Percentiles rank a stretch among this genome's conserved stretches.
phyloP scores from a whole-genome alignment of 1,140 invertebrate species.

The Phenacoccus solenopsis region DNA sequence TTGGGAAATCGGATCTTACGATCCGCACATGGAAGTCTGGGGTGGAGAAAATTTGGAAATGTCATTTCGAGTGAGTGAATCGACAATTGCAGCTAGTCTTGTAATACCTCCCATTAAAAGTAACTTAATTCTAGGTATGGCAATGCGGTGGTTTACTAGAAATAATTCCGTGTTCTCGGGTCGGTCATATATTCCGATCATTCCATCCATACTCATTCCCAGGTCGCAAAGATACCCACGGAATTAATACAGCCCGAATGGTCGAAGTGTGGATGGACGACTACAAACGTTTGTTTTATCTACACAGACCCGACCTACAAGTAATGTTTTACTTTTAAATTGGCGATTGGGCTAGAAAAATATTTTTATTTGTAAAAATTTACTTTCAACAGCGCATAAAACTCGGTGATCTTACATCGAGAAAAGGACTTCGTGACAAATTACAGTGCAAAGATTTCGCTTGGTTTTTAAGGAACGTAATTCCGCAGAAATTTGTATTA shows the following conservation, averaged over 20 bases:
- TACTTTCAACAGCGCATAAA: background rate
- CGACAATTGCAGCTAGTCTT: background rate
- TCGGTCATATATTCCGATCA: constrained; percentile 95
- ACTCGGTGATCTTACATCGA: constrained; percentile 50
- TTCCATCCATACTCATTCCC: constrained; percentile 86
- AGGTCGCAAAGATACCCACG: constrained; percentile 59
- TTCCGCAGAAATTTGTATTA: constrained; percentile 80
- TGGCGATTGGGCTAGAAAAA: background rate
- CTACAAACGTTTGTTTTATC: constrained; percentile 73
- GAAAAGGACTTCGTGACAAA: constrained; percentile 57
- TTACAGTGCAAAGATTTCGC: constrained; percentile 79
- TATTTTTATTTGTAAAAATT: no score
- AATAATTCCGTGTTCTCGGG: constrained; percentile 90
- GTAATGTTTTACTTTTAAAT: constrained; percentile 33
- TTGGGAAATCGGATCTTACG: constrained; percentile 80
- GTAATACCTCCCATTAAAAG: constrained; percentile 30
- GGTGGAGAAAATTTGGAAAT: constrained; percentile 95
- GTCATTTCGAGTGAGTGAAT: constrained; percentile 53
- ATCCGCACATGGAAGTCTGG: constrained; percentile 82
- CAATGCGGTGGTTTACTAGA: constrained; percentile 92
- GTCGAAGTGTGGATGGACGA: constrained; percentile 91
- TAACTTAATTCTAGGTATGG: constrained; percentile 83
- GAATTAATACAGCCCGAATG: constrained; percentile 81
- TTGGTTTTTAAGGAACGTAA: constrained; percentile 92
- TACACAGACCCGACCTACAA: constrained; percentile 63